phyloP scores from a whole-genome alignment of 2,113 vertebrate species.

The Leucoraja erinaceus region DNA sequence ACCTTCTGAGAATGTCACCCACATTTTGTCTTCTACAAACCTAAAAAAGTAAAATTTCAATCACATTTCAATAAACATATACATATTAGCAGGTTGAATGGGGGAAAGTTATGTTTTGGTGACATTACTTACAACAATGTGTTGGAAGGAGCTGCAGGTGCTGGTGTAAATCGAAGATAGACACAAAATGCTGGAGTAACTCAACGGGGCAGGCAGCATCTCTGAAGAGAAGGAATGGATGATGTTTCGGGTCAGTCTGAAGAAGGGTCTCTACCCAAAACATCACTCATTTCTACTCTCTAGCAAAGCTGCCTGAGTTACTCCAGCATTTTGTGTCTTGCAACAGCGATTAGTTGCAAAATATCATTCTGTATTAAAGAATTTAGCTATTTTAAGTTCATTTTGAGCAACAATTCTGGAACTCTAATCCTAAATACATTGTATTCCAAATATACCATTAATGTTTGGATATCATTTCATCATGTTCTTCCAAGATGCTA shows the following conservation, averaged over 20 bases:
- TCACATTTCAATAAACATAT: neutral
- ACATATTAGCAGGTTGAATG: neutral
- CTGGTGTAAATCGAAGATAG: no score
- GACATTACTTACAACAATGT: neutral
- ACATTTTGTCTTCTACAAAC: constrained; percentile 98
- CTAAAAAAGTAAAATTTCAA: constrained; percentile 49
- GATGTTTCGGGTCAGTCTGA: no score
- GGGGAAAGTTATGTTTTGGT: neutral
- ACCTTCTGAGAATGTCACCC: constrained; percentile 95
- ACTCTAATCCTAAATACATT: neutral
- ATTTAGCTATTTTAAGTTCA: neutral
- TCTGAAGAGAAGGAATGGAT: no score
- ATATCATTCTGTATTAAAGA: neutral
- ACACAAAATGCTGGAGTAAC: no score
- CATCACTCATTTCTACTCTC: no score
- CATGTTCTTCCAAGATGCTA: neutral
- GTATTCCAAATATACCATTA: neutral
- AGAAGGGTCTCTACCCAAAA: no score
- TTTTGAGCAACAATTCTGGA: neutral
- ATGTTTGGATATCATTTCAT: neutral
- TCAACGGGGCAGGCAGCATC: no score
- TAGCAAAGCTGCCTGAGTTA: no score
- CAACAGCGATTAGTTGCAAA: neutral
- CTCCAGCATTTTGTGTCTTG: neutral
- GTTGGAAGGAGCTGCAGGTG: no score